phyloP scores from a whole-genome alignment of 2,113 vertebrate genomes.

The Plecturocebus donacophilus region DNA sequence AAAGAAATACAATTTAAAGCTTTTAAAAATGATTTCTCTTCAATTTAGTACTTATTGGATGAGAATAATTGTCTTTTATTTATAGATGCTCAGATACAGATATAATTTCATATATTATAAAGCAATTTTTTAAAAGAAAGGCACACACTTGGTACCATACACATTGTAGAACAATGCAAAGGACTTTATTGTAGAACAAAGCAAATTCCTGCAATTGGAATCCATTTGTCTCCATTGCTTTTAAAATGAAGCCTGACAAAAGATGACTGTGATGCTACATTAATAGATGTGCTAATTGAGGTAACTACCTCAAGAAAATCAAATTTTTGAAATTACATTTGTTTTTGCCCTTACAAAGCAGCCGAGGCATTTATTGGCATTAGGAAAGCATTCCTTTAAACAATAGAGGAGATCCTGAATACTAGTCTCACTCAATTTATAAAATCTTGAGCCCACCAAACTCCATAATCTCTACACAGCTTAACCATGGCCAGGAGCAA shows the following conservation, averaged over 20 bases:
- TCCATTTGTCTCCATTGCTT: constrained; percentile 13
- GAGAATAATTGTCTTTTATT: neutral
- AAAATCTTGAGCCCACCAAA: neutral
- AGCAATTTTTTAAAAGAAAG: neutral
- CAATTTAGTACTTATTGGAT: neutral
- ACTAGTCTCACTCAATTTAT: neutral
- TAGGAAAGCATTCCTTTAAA: neutral
- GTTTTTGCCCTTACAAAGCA: neutral
- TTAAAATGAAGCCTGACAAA: neutral
- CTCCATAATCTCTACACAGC: neutral
- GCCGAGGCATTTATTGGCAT: constrained; percentile 49
- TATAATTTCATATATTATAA: neutral
- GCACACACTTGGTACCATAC: neutral
- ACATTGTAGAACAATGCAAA: neutral
- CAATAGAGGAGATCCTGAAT: neutral
- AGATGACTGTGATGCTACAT: neutral
- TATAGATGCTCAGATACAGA: neutral
- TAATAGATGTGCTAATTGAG: neutral
- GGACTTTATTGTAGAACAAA: neutral
- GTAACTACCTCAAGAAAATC: neutral
- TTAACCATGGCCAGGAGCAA: neutral
- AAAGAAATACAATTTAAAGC: neutral
- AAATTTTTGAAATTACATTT: constrained; percentile 18
- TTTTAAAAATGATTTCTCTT: constrained; percentile 27
- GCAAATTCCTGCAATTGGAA: neutral